phyloP scores from a whole-genome alignment of 1,140 invertebrate genomes.

The Mesaphorura yosii region DNA sequence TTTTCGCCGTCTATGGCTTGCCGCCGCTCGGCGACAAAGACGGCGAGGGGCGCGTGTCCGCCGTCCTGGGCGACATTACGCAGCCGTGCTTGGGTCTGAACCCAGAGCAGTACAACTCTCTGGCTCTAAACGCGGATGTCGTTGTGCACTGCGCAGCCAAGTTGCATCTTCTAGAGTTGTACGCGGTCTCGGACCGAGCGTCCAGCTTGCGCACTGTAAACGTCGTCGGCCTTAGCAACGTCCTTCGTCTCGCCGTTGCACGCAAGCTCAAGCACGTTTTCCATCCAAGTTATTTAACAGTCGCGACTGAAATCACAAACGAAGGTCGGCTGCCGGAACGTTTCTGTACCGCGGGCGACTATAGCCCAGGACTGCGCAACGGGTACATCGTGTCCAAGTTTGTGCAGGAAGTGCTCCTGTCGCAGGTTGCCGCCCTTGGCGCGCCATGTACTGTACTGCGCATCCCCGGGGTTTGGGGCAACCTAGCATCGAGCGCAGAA shows the following conservation, averaged over 20 bases:
- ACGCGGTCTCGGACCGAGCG: not conserved
- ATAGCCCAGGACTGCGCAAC: not conserved
- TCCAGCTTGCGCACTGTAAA: not conserved
- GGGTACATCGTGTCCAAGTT: conserved; percentile 6
- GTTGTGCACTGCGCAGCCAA: not conserved
- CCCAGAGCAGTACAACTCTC: not conserved
- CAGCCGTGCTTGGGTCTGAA: not conserved
- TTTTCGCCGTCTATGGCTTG: not conserved
- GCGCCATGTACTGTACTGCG: not conserved
- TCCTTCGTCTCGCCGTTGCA: not conserved
- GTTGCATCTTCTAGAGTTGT: not conserved
- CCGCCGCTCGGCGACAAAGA: not conserved
- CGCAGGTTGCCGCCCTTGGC: not conserved
- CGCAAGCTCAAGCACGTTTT: not conserved
- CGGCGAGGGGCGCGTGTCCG: not conserved
- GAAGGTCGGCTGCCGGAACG: not conserved
- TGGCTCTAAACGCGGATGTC: not conserved
- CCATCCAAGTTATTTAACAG: not conserved
- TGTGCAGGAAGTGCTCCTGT: not conserved
- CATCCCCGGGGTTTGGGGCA: not conserved
- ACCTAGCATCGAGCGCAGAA: too few species aligned
- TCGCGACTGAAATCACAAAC: not conserved
- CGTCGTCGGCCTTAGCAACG: not conserved
- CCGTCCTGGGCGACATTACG: not conserved
- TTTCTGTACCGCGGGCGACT: too few species aligned